Conservation (phyloP, 2,888 invertebrate genomes). For the Epsilonema sp. region DNA sequence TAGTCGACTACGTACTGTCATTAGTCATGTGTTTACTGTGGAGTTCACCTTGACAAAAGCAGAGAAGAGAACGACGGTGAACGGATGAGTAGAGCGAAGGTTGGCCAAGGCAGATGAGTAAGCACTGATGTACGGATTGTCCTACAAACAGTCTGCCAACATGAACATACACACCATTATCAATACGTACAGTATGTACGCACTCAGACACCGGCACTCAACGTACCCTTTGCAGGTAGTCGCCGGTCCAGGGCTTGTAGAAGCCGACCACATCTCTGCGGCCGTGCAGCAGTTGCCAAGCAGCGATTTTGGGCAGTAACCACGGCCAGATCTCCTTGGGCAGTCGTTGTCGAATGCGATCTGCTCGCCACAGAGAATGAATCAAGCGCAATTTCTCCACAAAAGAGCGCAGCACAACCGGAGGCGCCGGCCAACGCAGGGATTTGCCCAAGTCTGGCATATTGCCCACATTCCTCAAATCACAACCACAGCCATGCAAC, state of each 20-base stretch:
- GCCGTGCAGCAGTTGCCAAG: constrained; percentile 50
- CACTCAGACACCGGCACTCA: no score
- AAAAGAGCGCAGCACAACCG: constrained; percentile 45
- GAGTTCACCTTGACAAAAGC: constrained; percentile 13
- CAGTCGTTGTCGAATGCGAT: constrained; percentile 36
- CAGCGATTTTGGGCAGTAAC: constrained; percentile 50
- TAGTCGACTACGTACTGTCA: no score
- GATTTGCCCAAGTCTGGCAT: constrained; percentile 55
- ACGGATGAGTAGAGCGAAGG: constrained; percentile 11
- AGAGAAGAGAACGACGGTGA: constrained; percentile 16
- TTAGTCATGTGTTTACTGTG: no score
- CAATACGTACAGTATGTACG: neutral
- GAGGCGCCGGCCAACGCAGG: constrained; percentile 59
- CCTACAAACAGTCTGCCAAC: neutral
- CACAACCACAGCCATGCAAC: constrained; percentile 13
- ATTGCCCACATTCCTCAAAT: constrained; percentile 40
- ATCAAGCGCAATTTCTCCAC: constrained; percentile 31
- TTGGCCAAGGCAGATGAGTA: neutral
- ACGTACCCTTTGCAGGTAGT: no score
- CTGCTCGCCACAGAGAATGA: constrained; percentile 20
- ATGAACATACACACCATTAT: neutral
- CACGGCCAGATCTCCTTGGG: constrained; percentile 69
- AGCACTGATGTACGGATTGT: neutral
- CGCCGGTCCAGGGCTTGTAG: constrained; percentile 57
- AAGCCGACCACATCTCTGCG: constrained; percentile 52